phyloP scores from a whole-genome alignment of 2,113 vertebrate genomes.

The Cynocephalus volans region DNA sequence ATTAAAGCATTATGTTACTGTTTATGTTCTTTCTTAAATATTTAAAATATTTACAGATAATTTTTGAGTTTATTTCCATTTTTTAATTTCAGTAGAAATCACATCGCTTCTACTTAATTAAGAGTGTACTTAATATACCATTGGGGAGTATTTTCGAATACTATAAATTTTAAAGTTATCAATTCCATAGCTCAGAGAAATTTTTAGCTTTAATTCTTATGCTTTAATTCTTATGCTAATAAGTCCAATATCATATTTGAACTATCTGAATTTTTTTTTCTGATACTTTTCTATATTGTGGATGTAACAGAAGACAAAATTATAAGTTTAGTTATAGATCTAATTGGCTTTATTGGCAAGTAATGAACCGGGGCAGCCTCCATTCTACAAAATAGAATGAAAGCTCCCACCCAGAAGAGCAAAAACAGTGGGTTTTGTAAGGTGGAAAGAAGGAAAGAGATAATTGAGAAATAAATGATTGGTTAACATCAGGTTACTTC shows the following conservation, averaged over 20 bases:
- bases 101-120: not conserved
- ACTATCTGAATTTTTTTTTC: not conserved
- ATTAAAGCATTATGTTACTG: not conserved
- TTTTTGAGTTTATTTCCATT: not conserved
- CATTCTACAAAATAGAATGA: no score
- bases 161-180: not conserved
- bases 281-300: not conserved
- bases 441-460: no score
- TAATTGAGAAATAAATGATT: no score
- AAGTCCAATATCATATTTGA: slow-evolving; percentile 28
- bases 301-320: no score
- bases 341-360: no score
- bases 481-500: no score
- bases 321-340: no score
- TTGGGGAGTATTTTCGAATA: slow-evolving; percentile 15
- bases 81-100: not conserved
- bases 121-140: not conserved
- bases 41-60: not conserved
- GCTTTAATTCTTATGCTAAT: slow-evolving; percentile 31
- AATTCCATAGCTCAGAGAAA: not conserved
- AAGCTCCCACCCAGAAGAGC: no score
- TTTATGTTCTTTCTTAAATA: slow-evolving; percentile 24
- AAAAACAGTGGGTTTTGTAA: no score
- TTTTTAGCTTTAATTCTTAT: no score
- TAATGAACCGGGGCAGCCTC: no score